Evolutionary conservation across 2,888 invertebrate species (phyloP).

Genomic region (Caenorhabditis becei): DNA sequence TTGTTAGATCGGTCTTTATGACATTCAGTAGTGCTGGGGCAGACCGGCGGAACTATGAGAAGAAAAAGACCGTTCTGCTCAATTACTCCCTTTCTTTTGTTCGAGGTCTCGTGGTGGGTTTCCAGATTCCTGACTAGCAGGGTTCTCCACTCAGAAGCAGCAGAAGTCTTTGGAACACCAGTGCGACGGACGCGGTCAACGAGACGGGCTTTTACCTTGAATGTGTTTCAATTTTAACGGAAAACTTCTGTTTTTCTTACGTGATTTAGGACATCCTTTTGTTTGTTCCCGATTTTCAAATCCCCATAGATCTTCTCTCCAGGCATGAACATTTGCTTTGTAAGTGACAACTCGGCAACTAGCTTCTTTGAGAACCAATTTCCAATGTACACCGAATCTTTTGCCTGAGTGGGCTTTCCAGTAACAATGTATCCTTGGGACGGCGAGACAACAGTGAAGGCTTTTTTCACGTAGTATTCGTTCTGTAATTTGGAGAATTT

Average conservation of each 20-base stretch:
- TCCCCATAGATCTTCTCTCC: constrained; percentile 76
- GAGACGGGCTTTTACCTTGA: constrained; percentile 71
- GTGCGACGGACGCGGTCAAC: constrained; percentile 70
- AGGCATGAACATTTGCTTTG: constrained; percentile 76
- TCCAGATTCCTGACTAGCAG: constrained; percentile 62
- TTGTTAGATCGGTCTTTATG: constrained; percentile 53
- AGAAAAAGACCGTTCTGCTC: constrained; percentile 63
- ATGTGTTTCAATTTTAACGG: too few species aligned
- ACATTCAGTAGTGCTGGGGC: constrained; percentile 67
- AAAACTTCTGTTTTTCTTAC: constrained; percentile 59
- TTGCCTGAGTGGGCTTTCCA: constrained; percentile 70
- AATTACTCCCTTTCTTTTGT: constrained; percentile 55
- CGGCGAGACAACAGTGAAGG: constrained; percentile 75
- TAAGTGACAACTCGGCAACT: constrained; percentile 71
- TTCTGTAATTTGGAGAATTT: constrained; percentile 64
- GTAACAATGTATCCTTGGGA: constrained; percentile 70
- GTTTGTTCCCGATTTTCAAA: constrained; percentile 72
- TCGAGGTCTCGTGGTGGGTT: constrained; percentile 36
- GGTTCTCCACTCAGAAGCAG: constrained; percentile 63
- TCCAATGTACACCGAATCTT: constrained; percentile 73
- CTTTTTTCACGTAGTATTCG: constrained; percentile 77
- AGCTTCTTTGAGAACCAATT: constrained; percentile 79
- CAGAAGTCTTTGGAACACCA: constrained; percentile 64
- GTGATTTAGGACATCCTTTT: constrained; percentile 69
- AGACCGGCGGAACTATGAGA: constrained; percentile 68